Evolutionary conservation across 2,888 invertebrate species (phyloP), one percentile per base, ranked within the genome.

Genomic region (Cephus runcator): DNA sequence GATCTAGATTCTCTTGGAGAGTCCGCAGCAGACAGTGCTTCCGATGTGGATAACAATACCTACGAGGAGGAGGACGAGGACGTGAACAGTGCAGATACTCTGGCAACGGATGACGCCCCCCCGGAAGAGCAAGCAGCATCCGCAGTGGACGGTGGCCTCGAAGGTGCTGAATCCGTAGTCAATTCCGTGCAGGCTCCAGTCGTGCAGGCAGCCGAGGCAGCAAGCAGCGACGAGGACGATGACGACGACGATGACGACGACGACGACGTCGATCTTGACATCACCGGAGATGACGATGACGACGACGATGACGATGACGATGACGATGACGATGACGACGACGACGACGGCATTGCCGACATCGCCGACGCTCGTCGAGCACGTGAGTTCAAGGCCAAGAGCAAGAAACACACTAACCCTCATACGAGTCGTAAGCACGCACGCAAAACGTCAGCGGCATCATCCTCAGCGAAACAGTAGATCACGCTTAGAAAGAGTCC

Each of bases 331-430:
- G 94, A 94, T 4, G 95, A 94, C 34, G 94, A 94, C 34, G 94
- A 94, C 71, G 95, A 95, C 78, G 94, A 94, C 76, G 94, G 95
- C 85, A 95, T 95, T 88, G 93, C 94, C 86, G 93, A 94, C 86
- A 94, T 96, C 92, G 93, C 94, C 89, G 94, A 93, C 92, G 94
- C 95, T 87, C 94, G 94, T 92, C 93, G 93, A 93, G 94, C 96
- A 96, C 96, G 97, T 96, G 96, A 97, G 97, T 96, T 96, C 90
- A 96, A 95, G 95, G 94, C 94, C 85, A 90, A 90, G 87, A 89
- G 88, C 86, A 90, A 90, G 87, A 90, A 91, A 88, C 89, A 89
- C 87, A 87, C 83, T 85, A 87, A 85, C 86, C 73, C n/a, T 76
- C 82, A 80, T 76, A 75, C 80, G 85, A 40, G 83, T 81, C 88